Evolutionary conservation across 2,113 vertebrate genomes (phyloP).

Genomic region (Rhynchopsitta pachyrhyncha): DNA sequence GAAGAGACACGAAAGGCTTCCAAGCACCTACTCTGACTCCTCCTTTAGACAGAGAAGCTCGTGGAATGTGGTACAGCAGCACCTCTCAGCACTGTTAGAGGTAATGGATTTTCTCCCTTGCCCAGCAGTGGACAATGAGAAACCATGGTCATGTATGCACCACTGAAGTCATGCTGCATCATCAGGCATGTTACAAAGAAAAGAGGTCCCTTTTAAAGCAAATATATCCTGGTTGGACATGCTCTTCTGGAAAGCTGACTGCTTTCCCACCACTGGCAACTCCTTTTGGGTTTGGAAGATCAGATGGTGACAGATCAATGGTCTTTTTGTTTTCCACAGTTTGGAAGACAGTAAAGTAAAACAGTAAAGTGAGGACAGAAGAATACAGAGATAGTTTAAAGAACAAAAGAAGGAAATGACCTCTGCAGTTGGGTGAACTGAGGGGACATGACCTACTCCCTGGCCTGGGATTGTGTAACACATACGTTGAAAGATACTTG

Average conservation of each 20-base stretch:
- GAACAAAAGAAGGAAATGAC: not conserved
- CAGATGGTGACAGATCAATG: not conserved
- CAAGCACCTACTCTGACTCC: not conserved
- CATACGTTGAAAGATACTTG: fast-evolving
- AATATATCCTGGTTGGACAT: not conserved
- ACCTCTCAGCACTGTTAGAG: not conserved
- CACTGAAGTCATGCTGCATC: not conserved
- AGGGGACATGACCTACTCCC: not conserved
- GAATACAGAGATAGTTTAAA: not conserved
- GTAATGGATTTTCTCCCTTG: not conserved
- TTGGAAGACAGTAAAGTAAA: not conserved
- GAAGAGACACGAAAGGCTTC: not conserved
- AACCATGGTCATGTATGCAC: not conserved
- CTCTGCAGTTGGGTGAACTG: not conserved
- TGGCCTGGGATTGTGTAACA: not conserved
- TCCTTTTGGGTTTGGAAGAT: not conserved
- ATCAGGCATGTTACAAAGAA: not conserved
- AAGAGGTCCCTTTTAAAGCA: not conserved
- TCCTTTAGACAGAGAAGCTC: not conserved
- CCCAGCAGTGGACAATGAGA: fast-evolving
- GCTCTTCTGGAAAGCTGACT: not conserved
- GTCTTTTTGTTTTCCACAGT: not conserved
- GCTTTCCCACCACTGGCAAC: not conserved
- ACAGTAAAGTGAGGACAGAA: not conserved
- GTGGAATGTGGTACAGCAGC: fast-evolving